A percentile compares a stretch with the other conserved stretches of the same genome.
Conservation (phyloP, 2,797 vertebrate species). For the Picus viridis region DNA sequence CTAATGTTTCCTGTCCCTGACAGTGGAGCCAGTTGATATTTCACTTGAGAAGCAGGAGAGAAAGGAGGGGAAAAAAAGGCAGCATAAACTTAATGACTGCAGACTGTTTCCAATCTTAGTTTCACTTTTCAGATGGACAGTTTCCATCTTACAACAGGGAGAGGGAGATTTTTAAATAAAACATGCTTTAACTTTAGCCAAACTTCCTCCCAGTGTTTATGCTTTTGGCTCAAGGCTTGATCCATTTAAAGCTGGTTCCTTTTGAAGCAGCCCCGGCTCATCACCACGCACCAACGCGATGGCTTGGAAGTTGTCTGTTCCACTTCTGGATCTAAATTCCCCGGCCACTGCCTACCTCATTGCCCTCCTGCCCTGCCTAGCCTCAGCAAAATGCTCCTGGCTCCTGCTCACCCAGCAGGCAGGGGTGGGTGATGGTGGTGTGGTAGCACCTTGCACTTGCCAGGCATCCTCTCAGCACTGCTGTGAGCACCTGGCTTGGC, state of each 20-base stretch:
- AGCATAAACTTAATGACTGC: constrained; percentile 72
- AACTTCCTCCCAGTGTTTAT: constrained; percentile 80
- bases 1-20: constrained; percentile 82
- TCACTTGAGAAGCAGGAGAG: constrained; percentile 67
- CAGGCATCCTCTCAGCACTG: accelerated
- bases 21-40: constrained; percentile 81
- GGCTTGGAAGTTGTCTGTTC: constrained; percentile 45
- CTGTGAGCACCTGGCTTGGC: accelerated
- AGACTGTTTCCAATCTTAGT: constrained; percentile 79
- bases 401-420: neutral
- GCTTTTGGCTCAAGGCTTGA: constrained; percentile 71
- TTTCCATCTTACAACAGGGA: constrained; percentile 76
- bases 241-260: constrained; percentile 68
- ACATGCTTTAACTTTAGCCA: constrained; percentile 80
- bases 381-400: neutral
- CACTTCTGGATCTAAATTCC: neutral
- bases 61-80: neutral
- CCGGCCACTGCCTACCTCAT: neutral
- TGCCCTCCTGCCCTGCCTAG: neutral
- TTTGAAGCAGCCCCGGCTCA: constrained; percentile 71
- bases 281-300: neutral
- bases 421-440: neutral
- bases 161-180: constrained; percentile 77
- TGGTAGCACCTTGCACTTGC: accelerated
- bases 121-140: constrained; percentile 78